phyloP scores from a whole-genome alignment of 2,888 invertebrate species.

The Cremastobaeus sp. region DNA sequence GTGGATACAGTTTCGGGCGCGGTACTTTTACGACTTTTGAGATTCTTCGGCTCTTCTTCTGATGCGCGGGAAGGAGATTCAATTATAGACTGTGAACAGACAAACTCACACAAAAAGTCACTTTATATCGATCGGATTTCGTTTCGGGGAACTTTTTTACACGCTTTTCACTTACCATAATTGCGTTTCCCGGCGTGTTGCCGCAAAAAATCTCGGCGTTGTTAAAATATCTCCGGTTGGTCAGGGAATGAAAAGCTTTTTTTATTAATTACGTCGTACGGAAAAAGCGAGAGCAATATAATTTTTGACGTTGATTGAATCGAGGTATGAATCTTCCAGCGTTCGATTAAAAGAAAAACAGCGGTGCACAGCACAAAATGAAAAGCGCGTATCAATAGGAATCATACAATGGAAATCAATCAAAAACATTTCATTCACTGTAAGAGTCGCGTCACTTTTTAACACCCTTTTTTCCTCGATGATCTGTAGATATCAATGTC shows the following conservation, averaged over 20 bases:
- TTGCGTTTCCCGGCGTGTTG: no score
- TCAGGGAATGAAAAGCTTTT: no score
- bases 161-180: no score
- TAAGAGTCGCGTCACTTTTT: conserved; percentile 13
- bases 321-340: conserved; percentile 24
- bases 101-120: conserved; percentile 1
- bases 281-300: conserved; percentile 7
- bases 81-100: no score
- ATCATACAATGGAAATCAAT: conserved; percentile 29
- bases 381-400: conserved; percentile 29
- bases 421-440: conserved; percentile 23
- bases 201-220: no score
- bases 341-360: conserved; percentile 42
- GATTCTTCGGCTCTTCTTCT: no score
- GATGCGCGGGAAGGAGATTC: no score
- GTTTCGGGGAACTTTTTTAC: neutral
- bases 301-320: conserved; percentile 42
- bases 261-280: no score
- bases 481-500: conserved; percentile 26
- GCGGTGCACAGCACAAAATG: conserved; percentile 11
- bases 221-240: no score
- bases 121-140: conserved; percentile 1
- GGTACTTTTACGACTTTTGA: no score
- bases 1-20: no score
- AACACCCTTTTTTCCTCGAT: neutral